Base-by-base conservation (phyloP, 2,113 vertebrate species). In the Capra hircus region DNA sequence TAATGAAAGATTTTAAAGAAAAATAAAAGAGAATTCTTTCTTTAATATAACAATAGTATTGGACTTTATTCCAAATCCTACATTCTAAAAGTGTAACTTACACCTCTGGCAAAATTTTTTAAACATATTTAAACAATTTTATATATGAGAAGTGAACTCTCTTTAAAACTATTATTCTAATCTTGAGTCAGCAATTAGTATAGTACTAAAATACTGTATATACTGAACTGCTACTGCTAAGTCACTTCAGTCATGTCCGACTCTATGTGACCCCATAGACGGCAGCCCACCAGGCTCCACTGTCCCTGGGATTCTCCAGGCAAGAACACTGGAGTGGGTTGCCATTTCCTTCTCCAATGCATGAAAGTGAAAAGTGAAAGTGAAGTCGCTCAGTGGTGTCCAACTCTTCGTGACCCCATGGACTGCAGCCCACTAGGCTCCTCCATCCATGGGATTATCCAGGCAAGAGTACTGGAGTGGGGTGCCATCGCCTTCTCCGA, bases 351-450 rank as follows among this genome's bases (percentile, higher is more conserved):
- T 62, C 59, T 62, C 28, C 59, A 62, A 7, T 62, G 13, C 28
- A 7, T 7, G 6, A 62, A 62, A 62, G 60, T 62, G 60, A 62
- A 30, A 62, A 30, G 60, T 7, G 28, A 62, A 62, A 62, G 60
- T 62, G 60, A 62, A 30, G 60, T 7, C 13, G 1, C 6, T 62
- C 60, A 62, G 28, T 30, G 13, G 0, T 62, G 6, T 15, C 6
- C 0, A 1, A 62, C 28, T 62, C 28, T 6, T 30, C 2, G 0
- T 0, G 6, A 62, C 28, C 28, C 60, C 60, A 30, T 62, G 60
- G 60, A 30, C 60, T 30, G 60, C 14, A 62, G 13, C 13, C 59
- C 2, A 62, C 59, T 13, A 30, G 59, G 28, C 6, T 30, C 59
- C 59, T 62, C 59, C 25, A 27, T 59, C 59, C 60, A 15, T 62